phyloP scores from a whole-genome alignment of 2,797 vertebrate genomes.

The Tenualosa thibaudeaui region DNA sequence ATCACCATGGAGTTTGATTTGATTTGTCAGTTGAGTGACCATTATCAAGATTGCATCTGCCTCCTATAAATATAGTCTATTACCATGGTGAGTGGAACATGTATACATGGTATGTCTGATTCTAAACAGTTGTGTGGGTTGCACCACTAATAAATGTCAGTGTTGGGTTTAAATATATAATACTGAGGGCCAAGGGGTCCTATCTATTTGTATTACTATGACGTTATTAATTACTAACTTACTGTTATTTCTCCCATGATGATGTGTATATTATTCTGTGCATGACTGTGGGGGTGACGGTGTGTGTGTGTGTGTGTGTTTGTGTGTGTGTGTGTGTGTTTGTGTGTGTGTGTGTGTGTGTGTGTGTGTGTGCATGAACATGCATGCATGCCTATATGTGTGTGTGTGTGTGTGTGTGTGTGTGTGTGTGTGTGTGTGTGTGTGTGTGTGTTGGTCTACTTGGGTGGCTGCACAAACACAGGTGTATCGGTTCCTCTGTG shows the following conservation, averaged over 20 bases:
- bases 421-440: background rate
- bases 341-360: background rate
- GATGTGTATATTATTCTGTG: background rate
- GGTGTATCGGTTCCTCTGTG: background rate
- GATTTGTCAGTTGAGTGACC: background rate
- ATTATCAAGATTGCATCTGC: background rate
- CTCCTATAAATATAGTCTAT: background rate
- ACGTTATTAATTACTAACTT: background rate
- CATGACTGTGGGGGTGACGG: background rate
- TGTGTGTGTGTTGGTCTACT: background rate
- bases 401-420: background rate
- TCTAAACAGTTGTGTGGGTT: background rate
- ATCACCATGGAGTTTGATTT: background rate
- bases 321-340: background rate
- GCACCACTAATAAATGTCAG: background rate
- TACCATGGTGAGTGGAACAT: background rate
- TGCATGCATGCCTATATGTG: background rate
- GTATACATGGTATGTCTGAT: background rate
- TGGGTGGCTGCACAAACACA: constrained; percentile 6
- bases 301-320: background rate
- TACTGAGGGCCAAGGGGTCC: too few relatives aligned
- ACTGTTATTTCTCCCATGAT: background rate
- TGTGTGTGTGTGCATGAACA: background rate
- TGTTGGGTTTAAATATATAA: background rate
- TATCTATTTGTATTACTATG: background rate